Evolutionary conservation across 2,888 invertebrate genomes (phyloP).

Genomic region (Deladenus siricidicola): DNA sequence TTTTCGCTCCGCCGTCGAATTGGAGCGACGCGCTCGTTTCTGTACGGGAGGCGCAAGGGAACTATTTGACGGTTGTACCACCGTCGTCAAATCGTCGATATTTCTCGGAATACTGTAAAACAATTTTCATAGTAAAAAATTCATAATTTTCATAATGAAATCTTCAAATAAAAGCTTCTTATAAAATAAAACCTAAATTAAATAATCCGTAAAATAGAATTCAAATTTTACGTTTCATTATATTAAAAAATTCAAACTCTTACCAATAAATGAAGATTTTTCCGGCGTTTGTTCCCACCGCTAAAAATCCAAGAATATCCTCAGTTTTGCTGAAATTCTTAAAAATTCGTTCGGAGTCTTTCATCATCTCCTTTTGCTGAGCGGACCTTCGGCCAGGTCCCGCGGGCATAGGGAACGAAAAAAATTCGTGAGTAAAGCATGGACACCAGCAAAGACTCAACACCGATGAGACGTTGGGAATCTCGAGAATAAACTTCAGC

Average conservation of each 20-base stretch:
- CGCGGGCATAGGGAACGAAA: slow-evolving; percentile 1
- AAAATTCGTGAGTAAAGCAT: slow-evolving; percentile 7
- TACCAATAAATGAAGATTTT: slow-evolving; percentile 20
- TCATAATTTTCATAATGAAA: neutral
- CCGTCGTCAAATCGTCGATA: neutral
- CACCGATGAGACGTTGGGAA: slow-evolving; percentile 1
- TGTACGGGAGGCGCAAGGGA: no score
- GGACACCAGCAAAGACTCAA: slow-evolving; percentile 11
- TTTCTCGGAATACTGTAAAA: slow-evolving; percentile 7
- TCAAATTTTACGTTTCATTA: neutral
- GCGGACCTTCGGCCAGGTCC: neutral
- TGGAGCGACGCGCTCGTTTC: no score
- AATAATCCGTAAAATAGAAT: neutral
- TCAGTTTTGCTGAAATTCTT: neutral
- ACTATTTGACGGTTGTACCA: neutral
- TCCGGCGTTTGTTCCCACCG: slow-evolving; percentile 20
- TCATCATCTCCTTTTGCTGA: neutral
- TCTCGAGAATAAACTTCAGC: slow-evolving; percentile 6
- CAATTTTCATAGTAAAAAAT: neutral
- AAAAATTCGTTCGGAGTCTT: neutral
- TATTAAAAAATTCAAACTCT: neutral
- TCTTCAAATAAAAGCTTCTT: neutral
- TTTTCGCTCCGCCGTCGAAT: no score
- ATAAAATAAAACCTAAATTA: no score
- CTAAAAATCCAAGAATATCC: slow-evolving; percentile 22